Percentiles rank a stretch among this genome's conserved stretches.
phyloP scores from a whole-genome alignment of 1,140 invertebrate genomes.

The Bombyx mori region DNA sequence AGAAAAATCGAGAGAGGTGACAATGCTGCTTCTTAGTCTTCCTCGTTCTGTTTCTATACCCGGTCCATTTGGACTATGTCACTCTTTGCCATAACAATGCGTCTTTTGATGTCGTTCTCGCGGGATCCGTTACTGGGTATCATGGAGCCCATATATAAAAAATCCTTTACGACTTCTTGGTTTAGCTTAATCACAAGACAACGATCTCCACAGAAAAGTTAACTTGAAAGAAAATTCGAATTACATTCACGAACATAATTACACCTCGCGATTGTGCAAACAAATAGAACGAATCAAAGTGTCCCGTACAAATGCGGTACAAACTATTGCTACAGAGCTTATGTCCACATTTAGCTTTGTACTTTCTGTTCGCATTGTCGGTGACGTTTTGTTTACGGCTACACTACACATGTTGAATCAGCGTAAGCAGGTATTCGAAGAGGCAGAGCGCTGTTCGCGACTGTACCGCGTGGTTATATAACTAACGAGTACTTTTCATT shows the following conservation, averaged over 20 bases:
- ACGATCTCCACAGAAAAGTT: too few relatives aligned
- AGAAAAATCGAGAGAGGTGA: too few relatives aligned
- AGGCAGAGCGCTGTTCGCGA: neutral
- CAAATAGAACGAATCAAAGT: constrained; percentile 13
- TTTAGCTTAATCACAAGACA: too few relatives aligned
- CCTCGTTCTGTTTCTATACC: too few relatives aligned
- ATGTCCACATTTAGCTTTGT: constrained; percentile 12
- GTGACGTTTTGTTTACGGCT: constrained; percentile 9
- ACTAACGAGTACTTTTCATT: neutral
- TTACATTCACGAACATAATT: constrained; percentile 2
- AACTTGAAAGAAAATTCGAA: neutral
- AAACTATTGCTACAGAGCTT: constrained; percentile 10
- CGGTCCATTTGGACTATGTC: too few relatives aligned
- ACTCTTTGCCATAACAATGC: too few relatives aligned
- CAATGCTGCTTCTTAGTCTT: too few relatives aligned
- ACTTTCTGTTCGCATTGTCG: constrained; percentile 9
- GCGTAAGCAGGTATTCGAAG: neutral
- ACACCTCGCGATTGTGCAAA: constrained; percentile 3
- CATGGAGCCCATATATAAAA: too few relatives aligned
- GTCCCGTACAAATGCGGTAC: constrained; percentile 5
- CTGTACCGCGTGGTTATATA: neutral
- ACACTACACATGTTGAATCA: constrained; percentile 1
- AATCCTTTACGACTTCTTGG: too few relatives aligned
- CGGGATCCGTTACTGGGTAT: too few relatives aligned
- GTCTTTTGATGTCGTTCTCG: too few relatives aligned